These are phyloP conservation scores for Sitophilus oryzae DNA, from an alignment of 1,140 invertebrate genomes.

Conservation along the genomic window DNA sequence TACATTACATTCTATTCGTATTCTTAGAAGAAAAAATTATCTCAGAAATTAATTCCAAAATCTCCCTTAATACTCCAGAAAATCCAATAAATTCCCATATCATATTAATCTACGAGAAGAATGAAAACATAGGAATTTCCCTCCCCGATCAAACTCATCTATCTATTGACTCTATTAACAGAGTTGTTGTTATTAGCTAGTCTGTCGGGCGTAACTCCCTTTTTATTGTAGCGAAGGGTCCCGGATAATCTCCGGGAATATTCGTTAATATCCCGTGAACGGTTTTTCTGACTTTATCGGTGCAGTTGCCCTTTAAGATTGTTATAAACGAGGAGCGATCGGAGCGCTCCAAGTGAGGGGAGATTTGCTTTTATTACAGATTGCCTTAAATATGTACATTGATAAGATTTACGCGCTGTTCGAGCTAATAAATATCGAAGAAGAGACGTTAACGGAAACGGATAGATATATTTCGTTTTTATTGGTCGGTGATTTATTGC, in stretches of 20 bases:
- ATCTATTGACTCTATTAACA: neutral
- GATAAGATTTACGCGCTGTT: neutral
- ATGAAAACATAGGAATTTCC: no score
- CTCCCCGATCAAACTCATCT: neutral
- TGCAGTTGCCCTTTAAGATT: constrained; percentile 2
- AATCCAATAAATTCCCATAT: no score
- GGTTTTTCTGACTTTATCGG: neutral
- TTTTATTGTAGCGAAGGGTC: constrained; percentile 2
- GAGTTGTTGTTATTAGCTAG: neutral
- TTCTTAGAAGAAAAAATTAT: no score
- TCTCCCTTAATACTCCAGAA: no score
- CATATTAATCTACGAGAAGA: no score
- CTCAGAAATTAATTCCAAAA: no score
- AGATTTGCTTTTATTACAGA: neutral
- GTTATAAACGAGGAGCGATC: neutral
- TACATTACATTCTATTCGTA: no score
- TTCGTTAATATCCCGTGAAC: constrained; percentile 5
- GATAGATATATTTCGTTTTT: neutral
- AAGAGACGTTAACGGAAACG: neutral
- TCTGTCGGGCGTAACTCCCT: constrained; percentile 4
- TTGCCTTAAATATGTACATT: neutral
- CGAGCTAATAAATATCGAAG: neutral
- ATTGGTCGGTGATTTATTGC: neutral
- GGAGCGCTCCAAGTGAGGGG: neutral
- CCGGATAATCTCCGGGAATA: constrained; percentile 7